Percentiles rank a stretch among this genome's conserved stretches.
Conservation (phyloP, 2,888 invertebrate genomes). For the Leptopilina drosophilae region DNA sequence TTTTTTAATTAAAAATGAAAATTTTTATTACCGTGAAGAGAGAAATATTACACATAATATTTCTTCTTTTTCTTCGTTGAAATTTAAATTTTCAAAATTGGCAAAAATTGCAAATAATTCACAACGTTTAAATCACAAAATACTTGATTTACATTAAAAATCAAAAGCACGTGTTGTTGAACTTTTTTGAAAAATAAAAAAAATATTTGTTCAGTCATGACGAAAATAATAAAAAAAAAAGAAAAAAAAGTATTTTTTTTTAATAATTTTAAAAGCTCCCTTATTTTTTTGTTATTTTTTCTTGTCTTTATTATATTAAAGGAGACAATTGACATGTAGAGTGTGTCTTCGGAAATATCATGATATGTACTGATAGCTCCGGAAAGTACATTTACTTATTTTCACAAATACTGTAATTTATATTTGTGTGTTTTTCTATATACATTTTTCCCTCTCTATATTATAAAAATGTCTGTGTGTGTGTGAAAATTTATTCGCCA, state of each 20-base stretch:
- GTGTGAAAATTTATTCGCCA: not conserved
- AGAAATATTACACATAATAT: too few relatives aligned
- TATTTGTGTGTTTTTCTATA: not conserved
- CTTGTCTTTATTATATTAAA: not conserved
- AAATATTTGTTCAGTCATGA: conserved; percentile 31
- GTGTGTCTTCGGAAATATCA: conserved; percentile 43
- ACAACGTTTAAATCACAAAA: not conserved
- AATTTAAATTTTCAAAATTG: not conserved
- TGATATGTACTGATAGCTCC: conserved; percentile 46
- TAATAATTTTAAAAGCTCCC: not conserved
- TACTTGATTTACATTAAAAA: not conserved
- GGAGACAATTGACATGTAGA: not conserved
- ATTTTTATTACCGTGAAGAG: too few relatives aligned
- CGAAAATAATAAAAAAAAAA: not conserved
- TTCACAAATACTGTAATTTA: conserved; percentile 9
- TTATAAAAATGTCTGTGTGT: not conserved
- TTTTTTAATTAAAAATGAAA: too few relatives aligned
- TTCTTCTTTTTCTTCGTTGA: not conserved
- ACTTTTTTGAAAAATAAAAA: not conserved
- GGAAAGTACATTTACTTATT: conserved; percentile 35
- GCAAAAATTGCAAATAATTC: not conserved
- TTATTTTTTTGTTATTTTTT: not conserved
- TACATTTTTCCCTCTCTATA: not conserved
- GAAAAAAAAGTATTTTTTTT: too few relatives aligned
- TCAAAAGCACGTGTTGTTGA: conserved; percentile 1